Evolutionary conservation across 2,113 vertebrate species (phyloP).

Genomic region (Epinephelus cyanopodus): DNA sequence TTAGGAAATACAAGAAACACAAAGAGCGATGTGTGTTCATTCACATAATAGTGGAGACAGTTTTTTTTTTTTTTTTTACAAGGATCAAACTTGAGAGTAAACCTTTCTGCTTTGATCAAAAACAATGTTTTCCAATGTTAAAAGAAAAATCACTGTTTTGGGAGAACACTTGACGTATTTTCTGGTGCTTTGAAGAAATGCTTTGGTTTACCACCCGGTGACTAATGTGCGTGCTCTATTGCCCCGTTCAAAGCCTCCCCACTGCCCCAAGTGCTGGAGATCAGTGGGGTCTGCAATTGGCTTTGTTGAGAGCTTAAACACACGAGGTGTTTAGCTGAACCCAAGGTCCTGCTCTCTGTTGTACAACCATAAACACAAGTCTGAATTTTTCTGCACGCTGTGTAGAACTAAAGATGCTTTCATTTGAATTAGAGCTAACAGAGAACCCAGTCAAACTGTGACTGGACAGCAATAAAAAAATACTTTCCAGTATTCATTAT

Average conservation of each 20-base stretch:
- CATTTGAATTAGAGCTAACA: conserved; percentile 35
- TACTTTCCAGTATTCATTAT: conserved; percentile 31
- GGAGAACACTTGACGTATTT: conserved; percentile 27
- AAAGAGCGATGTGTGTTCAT: conserved; percentile 14
- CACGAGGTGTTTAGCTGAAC: conserved; percentile 45
- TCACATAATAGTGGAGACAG: not conserved
- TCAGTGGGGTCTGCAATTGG: conserved; percentile 56
- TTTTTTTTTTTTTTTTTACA: not conserved
- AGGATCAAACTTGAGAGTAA: conserved; percentile 1
- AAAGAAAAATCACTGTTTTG: conserved; percentile 63
- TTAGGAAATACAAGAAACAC: conserved; percentile 42
- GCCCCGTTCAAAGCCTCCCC: conserved; percentile 76
- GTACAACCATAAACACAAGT: conserved; percentile 27
- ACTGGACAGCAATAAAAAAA: conserved; percentile 59
- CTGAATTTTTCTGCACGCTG: not conserved
- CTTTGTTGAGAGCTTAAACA: conserved; percentile 67
- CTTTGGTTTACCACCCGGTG: conserved; percentile 66
- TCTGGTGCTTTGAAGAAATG: conserved; percentile 68
- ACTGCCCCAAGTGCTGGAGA: conserved; percentile 32
- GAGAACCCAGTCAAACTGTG: conserved; percentile 41
- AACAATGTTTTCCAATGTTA: conserved; percentile 27
- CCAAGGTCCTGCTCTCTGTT: conserved; percentile 1
- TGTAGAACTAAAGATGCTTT: conserved; percentile 38
- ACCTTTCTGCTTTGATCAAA: conserved; percentile 22
- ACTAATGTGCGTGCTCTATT: conserved; percentile 41